A percentile compares a stretch with the other conserved stretches of the same genome.
Evolutionary conservation across 2,113 vertebrate species (phyloP).

Genomic region (Crotalus tigris): DNA sequence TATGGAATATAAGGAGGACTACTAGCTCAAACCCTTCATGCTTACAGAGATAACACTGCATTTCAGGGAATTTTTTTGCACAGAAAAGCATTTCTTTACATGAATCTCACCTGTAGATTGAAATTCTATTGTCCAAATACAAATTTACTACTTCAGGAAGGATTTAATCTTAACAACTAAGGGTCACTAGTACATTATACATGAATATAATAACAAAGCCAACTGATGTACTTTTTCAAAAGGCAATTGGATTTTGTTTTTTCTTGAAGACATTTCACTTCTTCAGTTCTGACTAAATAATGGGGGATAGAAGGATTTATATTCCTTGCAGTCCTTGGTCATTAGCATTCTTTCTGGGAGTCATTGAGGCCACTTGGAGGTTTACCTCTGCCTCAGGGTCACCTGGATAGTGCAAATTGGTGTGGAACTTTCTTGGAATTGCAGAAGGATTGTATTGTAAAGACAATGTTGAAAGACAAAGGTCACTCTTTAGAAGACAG

Average conservation of each 20-base stretch:
- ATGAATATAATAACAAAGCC: background rate
- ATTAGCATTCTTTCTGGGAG: background rate
- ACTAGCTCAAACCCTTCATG: background rate
- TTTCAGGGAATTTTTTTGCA: background rate
- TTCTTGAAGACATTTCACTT: background rate
- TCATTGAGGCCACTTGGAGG: background rate
- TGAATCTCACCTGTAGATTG: background rate
- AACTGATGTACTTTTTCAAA: background rate
- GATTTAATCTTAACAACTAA: background rate
- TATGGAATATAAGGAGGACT: background rate
- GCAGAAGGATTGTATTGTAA: background rate
- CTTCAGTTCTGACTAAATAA: background rate
- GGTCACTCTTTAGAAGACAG: no score
- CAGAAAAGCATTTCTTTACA: background rate
- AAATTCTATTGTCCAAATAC: background rate
- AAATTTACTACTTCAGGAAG: background rate
- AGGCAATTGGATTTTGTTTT: background rate
- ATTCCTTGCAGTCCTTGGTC: background rate
- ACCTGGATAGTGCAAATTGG: background rate
- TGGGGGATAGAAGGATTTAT: background rate
- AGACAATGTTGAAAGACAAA: background rate
- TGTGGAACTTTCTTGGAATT: background rate
- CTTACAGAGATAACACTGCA: background rate
- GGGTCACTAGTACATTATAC: background rate
- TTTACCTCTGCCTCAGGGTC: no score